Percentiles rank a stretch among this genome's conserved stretches.
These are phyloP conservation scores for Scomber scombrus DNA, from an alignment of 2,113 vertebrate genomes.

Conservation along the genomic window DNA sequence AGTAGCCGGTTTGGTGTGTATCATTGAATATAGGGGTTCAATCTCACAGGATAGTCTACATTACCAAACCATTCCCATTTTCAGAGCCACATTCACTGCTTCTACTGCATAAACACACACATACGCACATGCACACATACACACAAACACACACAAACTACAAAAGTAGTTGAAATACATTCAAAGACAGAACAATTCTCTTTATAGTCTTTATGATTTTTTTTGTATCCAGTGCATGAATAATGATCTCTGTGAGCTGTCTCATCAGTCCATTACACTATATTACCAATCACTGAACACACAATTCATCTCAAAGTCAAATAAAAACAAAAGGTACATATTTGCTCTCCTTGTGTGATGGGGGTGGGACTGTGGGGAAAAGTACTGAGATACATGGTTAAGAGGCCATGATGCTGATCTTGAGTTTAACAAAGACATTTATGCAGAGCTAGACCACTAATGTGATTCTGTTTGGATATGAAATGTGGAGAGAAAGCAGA, in stretches of 20 bases:
- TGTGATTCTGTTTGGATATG: constrained; percentile 70
- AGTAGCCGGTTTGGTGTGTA: constrained; percentile 7
- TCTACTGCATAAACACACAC: constrained; percentile 4
- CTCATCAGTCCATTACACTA: not conserved
- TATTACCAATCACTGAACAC: not conserved
- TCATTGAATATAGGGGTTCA: not conserved
- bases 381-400: not conserved
- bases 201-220: not conserved
- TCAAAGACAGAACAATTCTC: not conserved
- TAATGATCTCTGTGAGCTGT: not conserved
- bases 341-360: not conserved
- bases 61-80: not conserved
- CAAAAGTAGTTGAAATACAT: not conserved
- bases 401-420: constrained; percentile 29
- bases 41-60: not conserved
- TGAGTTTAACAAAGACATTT: constrained; percentile 47
- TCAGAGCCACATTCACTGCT: not conserved
- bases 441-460: constrained; percentile 52
- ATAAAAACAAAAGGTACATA: not conserved
- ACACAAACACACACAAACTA: not conserved
- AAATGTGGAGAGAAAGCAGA: constrained; percentile 61
- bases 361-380: not conserved
- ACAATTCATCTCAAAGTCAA: not conserved
- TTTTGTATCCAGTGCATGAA: not conserved
- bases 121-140: not conserved